A percentile compares a stretch with the other conserved stretches of the same genome.
Conservation (phyloP, 1,140 invertebrate genomes). For the Macrobrachium nipponense region DNA sequence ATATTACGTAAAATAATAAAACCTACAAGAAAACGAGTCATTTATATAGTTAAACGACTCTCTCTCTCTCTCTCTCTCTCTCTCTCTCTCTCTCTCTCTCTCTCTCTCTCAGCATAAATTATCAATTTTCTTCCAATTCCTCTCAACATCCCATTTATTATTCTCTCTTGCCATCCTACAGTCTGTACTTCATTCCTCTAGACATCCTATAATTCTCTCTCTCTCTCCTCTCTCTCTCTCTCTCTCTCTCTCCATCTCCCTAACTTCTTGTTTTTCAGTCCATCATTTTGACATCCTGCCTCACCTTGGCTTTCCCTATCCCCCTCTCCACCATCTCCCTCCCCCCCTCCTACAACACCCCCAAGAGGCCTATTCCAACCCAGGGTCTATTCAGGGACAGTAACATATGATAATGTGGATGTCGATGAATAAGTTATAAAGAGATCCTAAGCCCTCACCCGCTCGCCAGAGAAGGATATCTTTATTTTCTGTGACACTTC, state of each 20-base stretch:
- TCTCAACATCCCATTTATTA: not conserved
- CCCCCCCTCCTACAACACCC: not conserved
- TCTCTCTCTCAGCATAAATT: not conserved
- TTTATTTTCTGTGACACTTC: not conserved
- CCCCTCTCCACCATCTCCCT: not conserved
- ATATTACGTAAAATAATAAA: not conserved
- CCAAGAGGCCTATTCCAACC: not conserved
- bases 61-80: slow-evolving; percentile 26
- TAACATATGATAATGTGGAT: too few relatives aligned
- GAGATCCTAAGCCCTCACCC: too few relatives aligned
- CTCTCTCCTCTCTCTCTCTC: not conserved
- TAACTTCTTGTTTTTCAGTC: not conserved
- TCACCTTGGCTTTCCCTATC: not conserved
- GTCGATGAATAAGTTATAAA: too few relatives aligned
- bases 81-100: slow-evolving; percentile 28
- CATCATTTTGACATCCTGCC: not conserved
- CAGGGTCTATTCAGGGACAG: not conserved
- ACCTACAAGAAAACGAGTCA: not conserved
- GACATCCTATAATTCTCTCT: not conserved
- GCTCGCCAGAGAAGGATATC: too few relatives aligned
- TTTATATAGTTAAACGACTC: not conserved
- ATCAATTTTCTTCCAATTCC: not conserved
- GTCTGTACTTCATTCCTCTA: not conserved
- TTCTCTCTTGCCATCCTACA: not conserved
- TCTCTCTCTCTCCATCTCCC: not conserved